These are phyloP conservation scores for Poeciliopsis prolifica DNA, from an alignment of 2,113 vertebrate genomes.

Conservation along the genomic window DNA sequence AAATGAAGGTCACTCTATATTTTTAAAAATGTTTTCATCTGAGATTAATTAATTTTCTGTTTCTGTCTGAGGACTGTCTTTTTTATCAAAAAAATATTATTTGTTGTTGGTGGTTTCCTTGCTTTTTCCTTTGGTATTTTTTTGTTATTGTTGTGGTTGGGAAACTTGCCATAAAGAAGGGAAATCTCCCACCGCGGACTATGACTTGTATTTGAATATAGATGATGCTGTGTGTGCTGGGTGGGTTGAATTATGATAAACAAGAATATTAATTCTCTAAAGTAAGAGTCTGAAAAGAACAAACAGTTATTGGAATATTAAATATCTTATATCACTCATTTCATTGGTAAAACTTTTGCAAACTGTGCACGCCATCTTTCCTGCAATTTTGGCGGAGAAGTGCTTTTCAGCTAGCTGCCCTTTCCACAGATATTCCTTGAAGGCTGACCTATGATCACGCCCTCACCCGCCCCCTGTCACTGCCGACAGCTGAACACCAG, in stretches of 20 bases:
- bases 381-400: conserved; percentile 27
- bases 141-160: background rate
- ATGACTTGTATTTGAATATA: background rate
- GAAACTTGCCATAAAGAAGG: background rate
- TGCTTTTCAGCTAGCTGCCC: conserved; percentile 51
- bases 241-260: conserved; percentile 12
- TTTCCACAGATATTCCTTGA: conserved; percentile 58
- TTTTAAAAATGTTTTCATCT: conserved; percentile 29
- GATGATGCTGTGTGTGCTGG: background rate
- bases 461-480: background rate
- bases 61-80: conserved; percentile 6
- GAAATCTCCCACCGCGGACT: background rate
- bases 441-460: conserved; percentile 60
- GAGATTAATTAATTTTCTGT: conserved; percentile 43
- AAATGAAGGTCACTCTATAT: conserved; percentile 57
- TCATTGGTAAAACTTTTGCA: background rate
- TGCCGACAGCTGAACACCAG: conserved; percentile 38
- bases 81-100: conserved; percentile 9
- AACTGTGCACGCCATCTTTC: conserved; percentile 16
- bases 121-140: background rate
- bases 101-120: background rate
- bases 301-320: background rate
- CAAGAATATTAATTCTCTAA: background rate
- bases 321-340: conserved; percentile 11
- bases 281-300: background rate